phyloP scores from a whole-genome alignment of 2,888 invertebrate genomes.

The Phrixothrix hirtus region DNA sequence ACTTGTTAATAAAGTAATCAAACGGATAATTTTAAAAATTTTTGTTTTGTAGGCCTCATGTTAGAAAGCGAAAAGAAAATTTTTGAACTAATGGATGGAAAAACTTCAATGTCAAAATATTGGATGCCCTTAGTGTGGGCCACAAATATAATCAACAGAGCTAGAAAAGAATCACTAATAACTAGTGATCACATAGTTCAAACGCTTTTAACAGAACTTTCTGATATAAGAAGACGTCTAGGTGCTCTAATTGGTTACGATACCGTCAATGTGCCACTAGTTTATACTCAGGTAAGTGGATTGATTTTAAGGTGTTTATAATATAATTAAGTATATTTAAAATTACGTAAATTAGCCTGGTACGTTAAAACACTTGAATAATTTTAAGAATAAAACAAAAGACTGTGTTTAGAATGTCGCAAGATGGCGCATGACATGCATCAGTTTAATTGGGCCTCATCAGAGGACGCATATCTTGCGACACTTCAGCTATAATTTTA shows the following conservation, averaged over 20 bases:
- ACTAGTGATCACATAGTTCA: constrained; percentile 91
- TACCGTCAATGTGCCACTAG: constrained; percentile 88
- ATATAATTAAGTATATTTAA: no score
- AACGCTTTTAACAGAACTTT: constrained; percentile 85
- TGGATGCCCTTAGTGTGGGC: constrained; percentile 96
- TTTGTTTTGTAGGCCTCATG: constrained; percentile 82
- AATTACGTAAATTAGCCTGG: no score
- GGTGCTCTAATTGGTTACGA: constrained; percentile 89
- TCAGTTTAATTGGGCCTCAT: no score
- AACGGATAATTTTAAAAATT: no score
- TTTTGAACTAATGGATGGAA: constrained; percentile 86
- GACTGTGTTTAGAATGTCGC: no score
- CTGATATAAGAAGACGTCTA: constrained; percentile 81
- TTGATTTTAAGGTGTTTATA: no score
- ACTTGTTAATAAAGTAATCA: no score
- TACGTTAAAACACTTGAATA: no score
- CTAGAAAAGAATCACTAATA: constrained; percentile 81
- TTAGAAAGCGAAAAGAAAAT: constrained; percentile 90
- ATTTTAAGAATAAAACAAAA: no score
- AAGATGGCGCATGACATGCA: no score
- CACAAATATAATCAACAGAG: constrained; percentile 86
- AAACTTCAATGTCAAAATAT: constrained; percentile 88
- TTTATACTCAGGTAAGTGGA: constrained; percentile 83
- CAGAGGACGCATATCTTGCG: no score
- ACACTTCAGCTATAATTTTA: no score